Evolutionary conservation across 1,140 invertebrate genomes (phyloP), one percentile per base, ranked within the genome.

Genomic region (Ostrea denselamellosa): DNA sequence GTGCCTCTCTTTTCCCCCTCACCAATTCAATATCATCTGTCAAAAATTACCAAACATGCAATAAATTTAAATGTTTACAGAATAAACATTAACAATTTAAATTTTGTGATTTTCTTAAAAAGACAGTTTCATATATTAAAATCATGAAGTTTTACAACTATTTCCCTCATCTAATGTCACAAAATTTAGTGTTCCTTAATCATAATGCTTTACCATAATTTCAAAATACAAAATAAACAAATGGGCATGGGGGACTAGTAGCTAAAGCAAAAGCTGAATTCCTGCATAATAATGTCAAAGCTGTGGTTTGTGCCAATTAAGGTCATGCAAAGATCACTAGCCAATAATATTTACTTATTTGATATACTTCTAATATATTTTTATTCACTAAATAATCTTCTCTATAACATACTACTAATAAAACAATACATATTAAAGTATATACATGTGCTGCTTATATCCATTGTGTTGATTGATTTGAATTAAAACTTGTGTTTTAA

Each of bases 11-110:
- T 56, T 90, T 89, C 8, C 86, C 88, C 84, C 91, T 86, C 14
- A 92, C 90, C 28, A 92, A 89, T 22, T 93, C 91, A 71, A 93
- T 87, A 83, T 93, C 92, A 89, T 93, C 92, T 93, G 90, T 56
- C 83, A 17, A 77, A 28, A 25, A 77, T 14, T 14, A 77, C 25
- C 25, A 25, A 77, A 34, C 25, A 28, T 25, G 68, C 1, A 14
- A 44, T 44, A 10, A 44, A 77, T 62, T 62, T 62, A 0, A 12
- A 62, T n/a, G 8, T 14, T n/a, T 17, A 19, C 56, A n/a, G 56
- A 17, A 19, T 19, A 62, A 62, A 62, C 2, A 0, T 19, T 8
- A 62, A 0, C 14, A 19, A 62, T 62, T 2, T 62, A 62, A 0
- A 62, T 62, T 62, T 62, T 19, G 56, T 8, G 7, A 19, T 62